Conservation (phyloP, 2,888 invertebrate species). For the Nomada lathburiana region DNA sequence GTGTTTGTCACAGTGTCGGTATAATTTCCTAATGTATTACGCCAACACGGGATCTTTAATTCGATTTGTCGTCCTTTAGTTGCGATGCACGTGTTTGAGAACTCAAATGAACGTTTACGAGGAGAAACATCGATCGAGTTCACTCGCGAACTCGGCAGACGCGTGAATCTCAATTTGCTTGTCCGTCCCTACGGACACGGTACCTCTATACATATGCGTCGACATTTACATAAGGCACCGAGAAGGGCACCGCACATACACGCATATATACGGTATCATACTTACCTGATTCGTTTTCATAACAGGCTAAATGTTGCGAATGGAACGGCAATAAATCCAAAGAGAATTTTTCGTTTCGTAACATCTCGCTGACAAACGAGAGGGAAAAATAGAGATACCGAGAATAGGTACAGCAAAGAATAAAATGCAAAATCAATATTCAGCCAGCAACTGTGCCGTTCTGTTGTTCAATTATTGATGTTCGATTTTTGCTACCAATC, state of each 20-base stretch:
- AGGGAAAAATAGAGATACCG: too few species aligned
- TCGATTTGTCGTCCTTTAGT: slow-evolving; percentile 1
- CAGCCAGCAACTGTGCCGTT: too few species aligned
- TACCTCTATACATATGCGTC: slow-evolving; percentile 40
- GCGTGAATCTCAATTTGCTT: slow-evolving; percentile 70
- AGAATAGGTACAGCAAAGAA: too few species aligned
- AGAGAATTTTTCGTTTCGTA: not conserved
- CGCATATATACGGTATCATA: slow-evolving; percentile 10
- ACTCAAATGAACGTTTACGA: slow-evolving; percentile 33
- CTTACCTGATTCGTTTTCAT: slow-evolving; percentile 41
- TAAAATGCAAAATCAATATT: too few species aligned
- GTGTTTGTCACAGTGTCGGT: too few species aligned
- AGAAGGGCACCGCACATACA: not conserved
- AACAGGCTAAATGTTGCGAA: slow-evolving; percentile 22
- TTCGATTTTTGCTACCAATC: too few species aligned
- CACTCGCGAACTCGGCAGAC: slow-evolving; percentile 58
- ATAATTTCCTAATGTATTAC: not conserved
- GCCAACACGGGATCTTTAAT: not conserved
- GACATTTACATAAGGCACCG: slow-evolving; percentile 61
- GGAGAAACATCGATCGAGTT: slow-evolving; percentile 65
- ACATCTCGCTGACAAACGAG: too few species aligned
- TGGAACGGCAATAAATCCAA: slow-evolving; percentile 4
- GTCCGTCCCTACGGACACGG: slow-evolving; percentile 57
- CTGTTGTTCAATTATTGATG: too few species aligned
- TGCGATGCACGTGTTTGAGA: slow-evolving; percentile 6